Percentiles rank a stretch among this genome's conserved stretches.
Conservation (phyloP, 2,888 invertebrate species). For the Zonitis immaculata region DNA sequence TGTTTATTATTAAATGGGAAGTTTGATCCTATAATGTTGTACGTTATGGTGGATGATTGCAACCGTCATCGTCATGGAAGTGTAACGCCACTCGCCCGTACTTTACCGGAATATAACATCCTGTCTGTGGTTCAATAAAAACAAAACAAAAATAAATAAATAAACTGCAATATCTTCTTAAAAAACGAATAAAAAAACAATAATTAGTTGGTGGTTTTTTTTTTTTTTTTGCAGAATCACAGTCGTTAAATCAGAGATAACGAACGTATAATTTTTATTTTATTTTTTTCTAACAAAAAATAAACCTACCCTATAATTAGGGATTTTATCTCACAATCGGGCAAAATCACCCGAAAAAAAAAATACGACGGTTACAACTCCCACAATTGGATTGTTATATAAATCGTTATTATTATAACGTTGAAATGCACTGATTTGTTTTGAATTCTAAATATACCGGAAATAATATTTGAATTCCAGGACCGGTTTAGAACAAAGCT, state of each 20-base stretch:
- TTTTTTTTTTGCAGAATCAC: too few species aligned
- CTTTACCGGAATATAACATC: conserved; percentile 37
- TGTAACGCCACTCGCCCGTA: conserved; percentile 34
- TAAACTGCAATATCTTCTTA: too few species aligned
- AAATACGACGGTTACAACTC: conserved; percentile 17
- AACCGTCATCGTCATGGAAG: conserved; percentile 36
- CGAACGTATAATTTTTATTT: too few species aligned
- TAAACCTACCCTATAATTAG: not conserved
- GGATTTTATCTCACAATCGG: not conserved
- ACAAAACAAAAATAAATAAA: conserved; percentile 9
- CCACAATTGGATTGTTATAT: too few species aligned
- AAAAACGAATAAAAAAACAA: not conserved
- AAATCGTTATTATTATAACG: not conserved
- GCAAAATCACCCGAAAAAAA: not conserved
- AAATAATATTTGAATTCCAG: too few species aligned
- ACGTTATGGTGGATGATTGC: conserved; percentile 38
- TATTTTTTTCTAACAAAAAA: too few species aligned
- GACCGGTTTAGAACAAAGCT: too few species aligned
- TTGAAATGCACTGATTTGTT: not conserved
- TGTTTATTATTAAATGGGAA: conserved; percentile 14
- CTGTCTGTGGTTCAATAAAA: conserved; percentile 21
- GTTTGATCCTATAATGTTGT: conserved; percentile 21
- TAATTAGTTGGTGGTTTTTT: too few species aligned
- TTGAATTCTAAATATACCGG: not conserved
- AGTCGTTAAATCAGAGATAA: too few species aligned